Evolutionary conservation across 2,797 vertebrate genomes (phyloP).

Genomic region (Argyrosomus regius): DNA sequence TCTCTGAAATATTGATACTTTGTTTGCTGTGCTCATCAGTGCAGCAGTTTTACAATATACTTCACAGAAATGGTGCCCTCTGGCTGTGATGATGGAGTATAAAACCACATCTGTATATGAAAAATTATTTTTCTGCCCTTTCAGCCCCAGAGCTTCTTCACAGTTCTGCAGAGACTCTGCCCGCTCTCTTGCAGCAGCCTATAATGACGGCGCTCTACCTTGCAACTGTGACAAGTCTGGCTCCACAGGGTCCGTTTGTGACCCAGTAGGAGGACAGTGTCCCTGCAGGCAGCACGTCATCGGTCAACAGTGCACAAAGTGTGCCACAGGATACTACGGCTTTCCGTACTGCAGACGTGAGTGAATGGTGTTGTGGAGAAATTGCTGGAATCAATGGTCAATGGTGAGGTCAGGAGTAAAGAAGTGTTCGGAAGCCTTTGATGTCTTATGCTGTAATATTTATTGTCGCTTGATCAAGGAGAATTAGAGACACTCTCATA

Average conservation of each 20-base stretch:
- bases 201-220: constrained; percentile 90
- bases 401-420: too few relatives aligned
- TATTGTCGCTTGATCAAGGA: too few relatives aligned
- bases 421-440: too few relatives aligned
- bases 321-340: constrained; percentile 90
- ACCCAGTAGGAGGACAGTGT: constrained; percentile 91
- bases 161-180: constrained; percentile 89
- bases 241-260: constrained; percentile 81
- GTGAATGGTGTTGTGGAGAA: constrained; percentile 55
- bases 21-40: background rate
- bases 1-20: background rate
- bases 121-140: constrained; percentile 47
- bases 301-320: constrained; percentile 91
- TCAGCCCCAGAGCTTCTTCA: constrained; percentile 85
- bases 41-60: background rate
- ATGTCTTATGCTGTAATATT: too few relatives aligned
- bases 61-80: constrained; percentile 67
- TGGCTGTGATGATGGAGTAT: constrained; percentile 33
- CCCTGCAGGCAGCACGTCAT: constrained; percentile 87
- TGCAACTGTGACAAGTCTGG: constrained; percentile 89
- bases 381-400: too few relatives aligned
- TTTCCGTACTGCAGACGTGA: constrained; percentile 94
- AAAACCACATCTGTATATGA: constrained; percentile 13
- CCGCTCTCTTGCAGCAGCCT: constrained; percentile 89
- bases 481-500: too few relatives aligned